A percentile compares a stretch with the other conserved stretches of the same genome.
These are phyloP conservation scores for Eupeodes luniger DNA, from an alignment of 2,888 invertebrate species.

Conservation along the genomic window DNA sequence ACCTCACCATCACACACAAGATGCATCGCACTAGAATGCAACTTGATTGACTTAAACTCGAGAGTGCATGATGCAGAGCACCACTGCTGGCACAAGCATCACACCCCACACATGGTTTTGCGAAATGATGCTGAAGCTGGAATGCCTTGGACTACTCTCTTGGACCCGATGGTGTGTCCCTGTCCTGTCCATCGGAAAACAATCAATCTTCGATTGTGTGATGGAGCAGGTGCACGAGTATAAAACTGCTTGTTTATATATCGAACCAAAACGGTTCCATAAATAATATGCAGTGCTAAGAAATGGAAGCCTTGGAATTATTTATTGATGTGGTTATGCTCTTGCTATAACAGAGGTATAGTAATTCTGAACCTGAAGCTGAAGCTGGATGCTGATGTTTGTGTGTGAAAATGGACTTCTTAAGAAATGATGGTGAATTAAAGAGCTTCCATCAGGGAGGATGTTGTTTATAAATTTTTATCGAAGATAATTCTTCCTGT, in stretches of 20 bases:
- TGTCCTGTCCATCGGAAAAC: slow-evolving; percentile 36
- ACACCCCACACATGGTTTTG: background rate
- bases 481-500: slow-evolving; percentile 59
- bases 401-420: slow-evolving; percentile 8
- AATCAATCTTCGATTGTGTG: slow-evolving; percentile 63
- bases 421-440: slow-evolving; percentile 23
- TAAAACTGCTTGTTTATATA: slow-evolving; percentile 22
- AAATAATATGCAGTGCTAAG: slow-evolving; percentile 51
- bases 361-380: background rate
- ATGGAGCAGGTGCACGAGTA: slow-evolving; percentile 66
- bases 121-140: background rate
- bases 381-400: background rate
- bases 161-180: background rate
- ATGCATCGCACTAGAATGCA: background rate
- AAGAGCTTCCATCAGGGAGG: slow-evolving; percentile 40
- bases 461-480: slow-evolving; percentile 41
- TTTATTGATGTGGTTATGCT: slow-evolving; percentile 5
- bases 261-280: slow-evolving; percentile 45
- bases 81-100: background rate
- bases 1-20: background rate
- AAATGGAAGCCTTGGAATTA: slow-evolving; percentile 43
- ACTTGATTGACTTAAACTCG: slow-evolving; percentile 65
- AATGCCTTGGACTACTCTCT: slow-evolving; percentile 22
- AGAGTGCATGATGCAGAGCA: slow-evolving; percentile 1
- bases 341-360: background rate